These are phyloP conservation scores for Platyrinchus mystaceus DNA, from an alignment of 2,797 vertebrate genomes.

Conservation along the genomic window DNA sequence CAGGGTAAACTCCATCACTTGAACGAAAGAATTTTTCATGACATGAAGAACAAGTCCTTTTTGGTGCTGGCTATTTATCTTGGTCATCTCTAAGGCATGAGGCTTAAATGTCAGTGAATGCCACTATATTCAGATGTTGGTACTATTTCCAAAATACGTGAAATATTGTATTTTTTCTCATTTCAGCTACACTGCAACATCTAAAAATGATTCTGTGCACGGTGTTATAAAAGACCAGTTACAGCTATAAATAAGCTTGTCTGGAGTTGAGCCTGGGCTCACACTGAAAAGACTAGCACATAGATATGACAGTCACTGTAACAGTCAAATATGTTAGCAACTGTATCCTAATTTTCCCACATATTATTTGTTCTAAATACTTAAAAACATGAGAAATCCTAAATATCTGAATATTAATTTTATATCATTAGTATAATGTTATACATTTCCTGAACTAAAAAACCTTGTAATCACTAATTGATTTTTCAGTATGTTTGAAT, in stretches of 20 bases:
- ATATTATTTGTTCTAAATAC: background rate
- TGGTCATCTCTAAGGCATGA: constrained; percentile 52
- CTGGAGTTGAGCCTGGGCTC: background rate
- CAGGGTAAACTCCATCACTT: constrained; percentile 72
- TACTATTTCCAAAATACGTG: constrained; percentile 25
- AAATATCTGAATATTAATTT: background rate
- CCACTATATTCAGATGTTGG: constrained; percentile 39
- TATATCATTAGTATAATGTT: background rate
- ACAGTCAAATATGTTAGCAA: background rate
- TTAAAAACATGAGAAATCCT: background rate
- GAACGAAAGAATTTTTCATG: constrained; percentile 72
- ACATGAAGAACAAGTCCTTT: constrained; percentile 67
- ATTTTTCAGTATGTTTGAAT: background rate
- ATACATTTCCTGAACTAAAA: background rate
- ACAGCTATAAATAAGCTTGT: background rate
- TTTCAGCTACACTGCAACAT: background rate
- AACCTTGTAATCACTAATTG: background rate
- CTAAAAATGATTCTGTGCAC: background rate
- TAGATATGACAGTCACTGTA: background rate
- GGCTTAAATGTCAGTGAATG: constrained; percentile 56
- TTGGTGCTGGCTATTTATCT: constrained; percentile 69
- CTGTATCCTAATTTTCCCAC: background rate
- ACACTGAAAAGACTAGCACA: background rate
- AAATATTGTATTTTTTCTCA: constrained; percentile 41
- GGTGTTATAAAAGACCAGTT: background rate